Evolutionary conservation across 2,888 invertebrate genomes (phyloP), one percentile per base, ranked within the genome.

Genomic region (Scaptodrosophila latifasciaeformis): DNA sequence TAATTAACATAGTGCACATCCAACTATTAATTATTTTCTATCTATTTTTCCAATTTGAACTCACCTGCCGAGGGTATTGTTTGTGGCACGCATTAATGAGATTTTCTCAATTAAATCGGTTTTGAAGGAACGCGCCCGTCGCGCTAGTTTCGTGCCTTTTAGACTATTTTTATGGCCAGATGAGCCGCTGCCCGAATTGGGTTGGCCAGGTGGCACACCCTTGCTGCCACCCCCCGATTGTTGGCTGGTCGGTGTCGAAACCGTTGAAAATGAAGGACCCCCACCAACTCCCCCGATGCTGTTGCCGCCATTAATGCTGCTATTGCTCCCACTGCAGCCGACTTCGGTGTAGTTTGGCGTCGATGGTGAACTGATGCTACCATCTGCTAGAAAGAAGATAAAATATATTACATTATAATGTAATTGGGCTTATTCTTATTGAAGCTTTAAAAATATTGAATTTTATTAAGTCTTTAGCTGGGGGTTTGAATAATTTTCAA

Each of bases 81-180:
- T 87, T 48, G 95, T 94, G 66, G 94, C 94, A 70, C 95, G 92
- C 92, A 96, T 95, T 87, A 94, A 93, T 70, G 93, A 94, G 86
- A 96, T 91, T 87, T 94, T 94, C 87, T 95, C 95, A 84, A 96
- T 90, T 82, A 96, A 91, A 88, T 96, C 96, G 90, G 96, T 95
- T 88, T 96, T 96, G 88, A 96, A 96, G 66, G 95, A 95, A 75
- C 95, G 91, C 64, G 96, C 96, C 67, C 96, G 90, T 68, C 94
- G 89, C 55, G 95, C 95, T 87, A 96, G 89, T 87, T 94, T 94
- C 70, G 93, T 94, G 83, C 94, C 92, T 84, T 93, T 93, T 86
- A 92, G 88, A 64, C 91, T 92, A 71, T 92, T 91, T 84, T 93
- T 93, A 84, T 92, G 92, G 54, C 92, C 93, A 66, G 86, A 86